Evolutionary conservation across 2,888 invertebrate genomes (phyloP).

Genomic region (Lydus trimaculatus): DNA sequence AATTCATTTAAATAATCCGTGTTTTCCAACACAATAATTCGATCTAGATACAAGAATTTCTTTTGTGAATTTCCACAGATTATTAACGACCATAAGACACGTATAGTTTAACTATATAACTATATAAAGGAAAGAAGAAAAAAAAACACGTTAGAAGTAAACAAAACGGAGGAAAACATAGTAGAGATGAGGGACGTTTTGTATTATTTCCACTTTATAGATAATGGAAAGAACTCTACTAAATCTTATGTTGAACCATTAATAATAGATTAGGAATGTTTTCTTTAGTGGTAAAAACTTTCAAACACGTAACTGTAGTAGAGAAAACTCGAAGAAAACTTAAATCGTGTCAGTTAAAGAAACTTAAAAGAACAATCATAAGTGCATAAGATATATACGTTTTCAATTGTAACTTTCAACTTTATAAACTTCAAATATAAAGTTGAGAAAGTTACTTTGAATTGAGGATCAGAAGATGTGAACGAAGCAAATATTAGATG

Average conservation of each 20-base stretch:
- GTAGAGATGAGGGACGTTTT: not conserved
- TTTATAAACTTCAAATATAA: not conserved
- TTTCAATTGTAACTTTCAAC: not conserved
- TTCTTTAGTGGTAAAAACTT: not conserved
- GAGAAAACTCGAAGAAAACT: not conserved
- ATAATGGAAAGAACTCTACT: not conserved
- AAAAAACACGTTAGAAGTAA: not conserved
- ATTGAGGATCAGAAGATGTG: not conserved
- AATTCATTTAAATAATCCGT: not conserved
- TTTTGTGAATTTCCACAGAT: not conserved
- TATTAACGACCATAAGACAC: not conserved
- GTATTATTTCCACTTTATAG: not conserved
- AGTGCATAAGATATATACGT: slow-evolving; percentile 1
- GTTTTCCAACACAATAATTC: not conserved
- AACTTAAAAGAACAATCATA: not conserved
- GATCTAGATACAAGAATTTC: not conserved
- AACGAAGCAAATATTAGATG: not conserved
- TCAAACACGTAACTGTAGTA: not conserved
- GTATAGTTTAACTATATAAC: not conserved
- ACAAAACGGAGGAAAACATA: not conserved
- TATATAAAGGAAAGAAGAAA: not conserved
- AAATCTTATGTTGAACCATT: slow-evolving; percentile 6
- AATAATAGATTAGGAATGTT: slow-evolving; percentile 4
- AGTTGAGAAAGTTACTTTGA: not conserved
- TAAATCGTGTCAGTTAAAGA: not conserved